Evolutionary conservation across 2,113 vertebrate species (phyloP), one percentile per base, ranked within the genome.

Genomic region (Cisticola juncidis): DNA sequence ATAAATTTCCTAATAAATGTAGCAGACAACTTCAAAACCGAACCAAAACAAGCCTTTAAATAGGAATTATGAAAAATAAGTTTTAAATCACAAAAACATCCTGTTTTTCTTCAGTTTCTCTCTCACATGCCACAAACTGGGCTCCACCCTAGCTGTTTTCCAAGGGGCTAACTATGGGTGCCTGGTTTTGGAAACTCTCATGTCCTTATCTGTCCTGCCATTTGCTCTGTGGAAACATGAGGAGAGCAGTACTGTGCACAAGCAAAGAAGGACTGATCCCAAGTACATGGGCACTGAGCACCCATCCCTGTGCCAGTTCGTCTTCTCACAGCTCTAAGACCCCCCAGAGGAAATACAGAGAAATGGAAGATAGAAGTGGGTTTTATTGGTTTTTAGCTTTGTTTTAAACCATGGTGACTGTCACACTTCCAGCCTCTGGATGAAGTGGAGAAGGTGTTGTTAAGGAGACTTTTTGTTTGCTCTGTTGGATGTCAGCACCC

Each of bases 41-140:
- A 60, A 71, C 6, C 28, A 33, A 88, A 79, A 3, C 20, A 73
- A 61, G 38, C 18, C 72, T 88, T 88, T 80, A 70, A 90, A 68
- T 25, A 89, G 81, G 28, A 94, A 92, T 60, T 50, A 87, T 11
- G 80, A 94, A 95, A 94, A 95, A 54, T 50, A 91, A 47, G 29
- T 71, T 88, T 88, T 62, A 82, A 86, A 94, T 92, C 50, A 86
- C 36, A 86, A 89, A 95, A 95, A 68, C 87, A 96, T 96, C 92
- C 94, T 96, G 96, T 95, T 97, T 96, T 96, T 81, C 68, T 96
- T 64, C 78, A 77, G 54, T 69, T 88, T 89, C 80, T 92, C 88
- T 66, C 78, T 51, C 45, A 24, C 38, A 18, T 1, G 23, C 71
- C 62, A 68, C 61, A 71, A 72, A 81, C 62, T 26, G 47, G 47